Conservation (phyloP, 2,113 vertebrate genomes). For the Psettodes erumei region DNA sequence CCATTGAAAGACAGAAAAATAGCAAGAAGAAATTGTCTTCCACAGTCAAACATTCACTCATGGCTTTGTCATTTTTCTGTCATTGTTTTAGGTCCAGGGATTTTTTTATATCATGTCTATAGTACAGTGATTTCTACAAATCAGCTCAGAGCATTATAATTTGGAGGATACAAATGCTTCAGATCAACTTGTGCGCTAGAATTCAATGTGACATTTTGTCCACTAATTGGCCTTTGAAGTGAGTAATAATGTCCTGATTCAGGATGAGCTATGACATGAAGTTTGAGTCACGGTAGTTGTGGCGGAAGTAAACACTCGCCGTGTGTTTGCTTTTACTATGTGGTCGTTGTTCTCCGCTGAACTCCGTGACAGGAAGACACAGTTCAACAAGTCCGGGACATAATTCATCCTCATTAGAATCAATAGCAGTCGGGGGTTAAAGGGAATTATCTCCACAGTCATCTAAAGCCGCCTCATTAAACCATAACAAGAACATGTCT, state of each 20-base stretch:
- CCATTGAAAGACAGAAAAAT: background rate
- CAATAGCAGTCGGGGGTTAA: constrained; percentile 43
- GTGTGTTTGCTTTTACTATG: background rate
- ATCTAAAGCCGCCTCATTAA: constrained; percentile 64
- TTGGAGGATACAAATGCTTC: background rate
- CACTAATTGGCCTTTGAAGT: constrained; percentile 34
- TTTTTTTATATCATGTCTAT: background rate
- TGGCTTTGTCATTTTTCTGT: background rate
- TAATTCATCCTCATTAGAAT: constrained; percentile 58
- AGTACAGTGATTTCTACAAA: background rate
- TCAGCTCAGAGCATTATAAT: background rate
- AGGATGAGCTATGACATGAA: background rate
- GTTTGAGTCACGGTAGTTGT: background rate
- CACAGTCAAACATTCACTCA: background rate
- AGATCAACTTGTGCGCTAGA: background rate
- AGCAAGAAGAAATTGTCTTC: background rate
- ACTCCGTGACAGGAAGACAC: constrained; percentile 19
- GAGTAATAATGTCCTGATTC: background rate
- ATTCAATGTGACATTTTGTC: constrained; percentile 20
- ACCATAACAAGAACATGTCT: constrained; percentile 20
- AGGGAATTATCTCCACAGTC: constrained; percentile 55
- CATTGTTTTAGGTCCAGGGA: background rate
- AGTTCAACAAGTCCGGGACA: constrained; percentile 18
- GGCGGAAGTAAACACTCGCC: constrained; percentile 5
- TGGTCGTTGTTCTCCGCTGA: constrained; percentile 9